Conservation (phyloP, 1,140 invertebrate genomes). For the Trachymyrmex septentrionalis region DNA sequence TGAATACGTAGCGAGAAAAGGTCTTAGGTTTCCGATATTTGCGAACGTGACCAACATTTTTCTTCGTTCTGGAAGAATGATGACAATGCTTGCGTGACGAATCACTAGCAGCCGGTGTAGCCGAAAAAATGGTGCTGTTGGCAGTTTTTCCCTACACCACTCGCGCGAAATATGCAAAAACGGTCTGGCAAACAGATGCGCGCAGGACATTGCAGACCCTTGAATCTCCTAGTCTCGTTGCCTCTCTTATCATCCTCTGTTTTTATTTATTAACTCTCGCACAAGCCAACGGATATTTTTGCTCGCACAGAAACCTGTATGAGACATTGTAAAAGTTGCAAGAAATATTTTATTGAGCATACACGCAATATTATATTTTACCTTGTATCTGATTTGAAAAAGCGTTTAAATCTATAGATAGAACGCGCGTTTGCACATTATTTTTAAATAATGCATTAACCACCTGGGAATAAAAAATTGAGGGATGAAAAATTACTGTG, state of each 20-base stretch:
- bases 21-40: constrained; percentile 1
- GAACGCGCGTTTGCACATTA: background rate
- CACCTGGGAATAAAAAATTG: background rate
- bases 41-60: constrained; percentile 43
- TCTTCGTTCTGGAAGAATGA: constrained; percentile 44
- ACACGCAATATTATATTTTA: constrained; percentile 48
- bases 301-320: background rate
- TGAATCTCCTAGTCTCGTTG: constrained; percentile 26
- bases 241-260: constrained; percentile 23
- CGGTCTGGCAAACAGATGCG: constrained; percentile 31
- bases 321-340: constrained; percentile 46
- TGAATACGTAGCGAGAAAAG: constrained; percentile 21
- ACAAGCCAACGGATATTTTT: constrained; percentile 26
- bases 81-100: constrained; percentile 58
- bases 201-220: background rate
- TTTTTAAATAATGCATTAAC: constrained; percentile 36
- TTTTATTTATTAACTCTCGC: constrained; percentile 54
- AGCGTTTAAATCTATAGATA: constrained; percentile 8
- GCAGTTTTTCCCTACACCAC: constrained; percentile 12
- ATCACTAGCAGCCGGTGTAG: constrained; percentile 43
- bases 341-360: constrained; percentile 46
- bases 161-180: constrained; percentile 56
- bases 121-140: constrained; percentile 25
- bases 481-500: constrained; percentile 17
- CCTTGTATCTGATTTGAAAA: constrained; percentile 36